Conservation (phyloP, 2,797 vertebrate species). For the Tadarida brasiliensis region DNA sequence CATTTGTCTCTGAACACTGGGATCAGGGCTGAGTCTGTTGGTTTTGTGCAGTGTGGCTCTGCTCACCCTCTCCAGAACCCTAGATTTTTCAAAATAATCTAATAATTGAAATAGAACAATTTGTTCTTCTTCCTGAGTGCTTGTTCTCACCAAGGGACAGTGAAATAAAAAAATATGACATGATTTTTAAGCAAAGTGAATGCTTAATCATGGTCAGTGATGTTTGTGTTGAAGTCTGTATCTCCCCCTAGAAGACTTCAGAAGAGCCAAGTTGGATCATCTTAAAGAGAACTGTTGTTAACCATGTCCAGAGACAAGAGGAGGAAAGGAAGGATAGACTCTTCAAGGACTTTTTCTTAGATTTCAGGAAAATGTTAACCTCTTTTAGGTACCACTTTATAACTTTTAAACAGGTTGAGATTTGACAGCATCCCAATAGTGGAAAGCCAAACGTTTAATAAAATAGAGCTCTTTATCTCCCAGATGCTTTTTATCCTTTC, state of each 20-base stretch:
- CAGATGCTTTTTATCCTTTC: not conserved
- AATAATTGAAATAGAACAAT: not conserved
- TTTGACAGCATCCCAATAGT: not conserved
- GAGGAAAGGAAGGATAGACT: not conserved
- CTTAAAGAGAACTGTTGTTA: conserved; percentile 35
- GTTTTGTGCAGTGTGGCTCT: not conserved
- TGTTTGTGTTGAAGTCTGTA: conserved; percentile 7
- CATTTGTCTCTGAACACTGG: not conserved
- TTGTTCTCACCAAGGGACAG: not conserved
- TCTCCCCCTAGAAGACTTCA: not conserved
- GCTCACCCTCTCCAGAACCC: not conserved
- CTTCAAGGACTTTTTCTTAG: not conserved
- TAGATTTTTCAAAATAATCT: not conserved
- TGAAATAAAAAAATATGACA: conserved; percentile 7
- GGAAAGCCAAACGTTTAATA: conserved; percentile 36
- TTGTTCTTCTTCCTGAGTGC: not conserved
- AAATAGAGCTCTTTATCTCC: not conserved
- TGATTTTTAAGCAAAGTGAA: conserved; percentile 44
- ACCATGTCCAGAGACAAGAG: not conserved
- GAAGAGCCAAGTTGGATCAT: not conserved
- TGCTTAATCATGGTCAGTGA: not conserved
- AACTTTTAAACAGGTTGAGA: conserved; percentile 7
- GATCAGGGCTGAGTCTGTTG: not conserved
- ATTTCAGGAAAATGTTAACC: not conserved
- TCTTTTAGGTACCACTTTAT: not conserved